Evolutionary conservation across 2,888 invertebrate species (phyloP), one percentile per base, ranked within the genome.

Genomic region (Ichneumoninae sp.): DNA sequence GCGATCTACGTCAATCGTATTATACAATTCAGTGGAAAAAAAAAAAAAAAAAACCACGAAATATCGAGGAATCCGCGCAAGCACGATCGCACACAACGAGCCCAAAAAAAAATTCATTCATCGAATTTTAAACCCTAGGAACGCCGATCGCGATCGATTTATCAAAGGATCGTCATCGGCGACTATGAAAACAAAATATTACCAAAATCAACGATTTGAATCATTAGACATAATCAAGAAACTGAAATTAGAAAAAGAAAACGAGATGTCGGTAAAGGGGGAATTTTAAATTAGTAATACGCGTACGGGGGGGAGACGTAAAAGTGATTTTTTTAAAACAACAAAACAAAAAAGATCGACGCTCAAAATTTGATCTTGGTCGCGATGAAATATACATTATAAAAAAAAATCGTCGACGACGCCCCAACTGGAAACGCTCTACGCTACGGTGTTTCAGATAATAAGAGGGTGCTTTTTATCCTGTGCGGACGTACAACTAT

Each of bases 1-100:
- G 79, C 81, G 82, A 82, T 74, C n/a, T 69, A 40, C 65, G 71
- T 54, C 84, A 54, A 30, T 81, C 78, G 69, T 40, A 54, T 47
- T 73, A 36, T 36, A 13, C 19, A 63, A 26, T 47, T 83, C 86
- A 73, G 74, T 80, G 74, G 40, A 75, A 50, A 63, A 60, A 47
- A 68, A 68, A 33, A 60, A 60, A 60, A 16, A 63, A 16, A 16
- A 30, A n/a, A 33, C 1, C 6, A 16, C 60, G 60, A 50, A 83
- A 16, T 30, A 30, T 77, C 60, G 84, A 87, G 88, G 87, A 89
- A 89, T 90, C 89, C 88, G 89, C 88, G 85, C 82, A 66, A 87
- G 90, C 90, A 90, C 90, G 91, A 90, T 87, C 86, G 85, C 78
- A 81, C 86, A 33, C 79, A 76, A 10, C 19, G 74, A 68, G 71